Base-by-base conservation (phyloP, 35 echinoderm and acorn worm genomes). In the Lytechinus variegatus region DNA sequence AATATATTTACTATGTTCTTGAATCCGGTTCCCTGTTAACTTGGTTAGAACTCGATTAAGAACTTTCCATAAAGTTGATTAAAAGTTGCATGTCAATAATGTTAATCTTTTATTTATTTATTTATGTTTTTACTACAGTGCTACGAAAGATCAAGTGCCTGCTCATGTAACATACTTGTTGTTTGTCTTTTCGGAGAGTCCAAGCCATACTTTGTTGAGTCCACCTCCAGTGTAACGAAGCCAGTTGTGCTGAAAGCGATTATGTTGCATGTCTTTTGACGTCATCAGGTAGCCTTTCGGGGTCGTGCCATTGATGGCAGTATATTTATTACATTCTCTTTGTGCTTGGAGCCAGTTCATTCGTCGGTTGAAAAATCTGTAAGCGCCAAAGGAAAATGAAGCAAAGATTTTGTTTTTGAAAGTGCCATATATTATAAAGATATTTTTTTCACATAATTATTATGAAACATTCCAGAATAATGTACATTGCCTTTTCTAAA, bases 321-420 rank as follows among this genome's bases (percentile, higher is more conserved):
- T 14, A 21, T 93, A 57, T 24, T 54, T 57, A 19, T 93, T 55
- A 54, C 92, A 93, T 28, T 55, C n/a, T 9, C 0, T 55, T 28
- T 93, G 92, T 3, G 92, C 92, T 10, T 14, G n/a, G 28, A 57
- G 21, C 92, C 92, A 93, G 53, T 93, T 57, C 52, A 21, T 93
- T 93, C 92, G 57, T 2, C 27, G 51, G 54, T 93, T 93, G 53
- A 93, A 93, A 27, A 93, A 93, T 93, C 92, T 93, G 92, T 16
- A 24, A 24, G 14, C 0, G 19, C 7, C 4, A 16, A 24, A n/a
- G 21, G 66, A 7, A 24, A 79, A 79, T 8, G 66, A 79, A 44
- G 33, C 6, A 60, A 60, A 58, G 56, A 58, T 10, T 58, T 58
- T 1, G 8, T 58, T 58, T 58, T 58, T 12, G 16, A 60, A 10